Evolutionary conservation across 2,113 vertebrate species (phyloP).

Genomic region (Dicrurus megarhynchus): DNA sequence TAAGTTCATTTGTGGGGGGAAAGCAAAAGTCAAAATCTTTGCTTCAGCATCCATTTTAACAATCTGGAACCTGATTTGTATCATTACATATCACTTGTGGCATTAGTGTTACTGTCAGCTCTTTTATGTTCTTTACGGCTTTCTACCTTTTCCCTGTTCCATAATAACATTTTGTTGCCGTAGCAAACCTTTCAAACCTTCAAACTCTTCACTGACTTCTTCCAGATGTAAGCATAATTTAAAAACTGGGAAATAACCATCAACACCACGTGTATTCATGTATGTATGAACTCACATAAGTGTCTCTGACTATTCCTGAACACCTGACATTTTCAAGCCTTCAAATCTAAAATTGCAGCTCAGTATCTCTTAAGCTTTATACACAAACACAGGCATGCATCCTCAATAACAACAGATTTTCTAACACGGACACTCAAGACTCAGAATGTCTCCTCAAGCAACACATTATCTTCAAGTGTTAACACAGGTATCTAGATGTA

Average conservation of each 20-base stretch:
- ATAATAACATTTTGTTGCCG: not conserved
- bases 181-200: not conserved
- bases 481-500: not conserved
- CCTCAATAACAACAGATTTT: not conserved
- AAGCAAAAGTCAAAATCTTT: not conserved
- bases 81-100: not conserved
- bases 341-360: not conserved
- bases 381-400: not conserved
- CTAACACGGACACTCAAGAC: not conserved
- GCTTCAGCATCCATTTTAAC: not conserved
- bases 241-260: not conserved
- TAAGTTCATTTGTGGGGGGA: not conserved
- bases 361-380: not conserved
- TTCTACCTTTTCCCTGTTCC: not conserved
- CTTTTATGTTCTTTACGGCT: not conserved
- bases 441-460: not conserved
- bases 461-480: not conserved
- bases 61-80: not conserved
- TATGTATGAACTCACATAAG: not conserved
- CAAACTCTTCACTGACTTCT: not conserved
- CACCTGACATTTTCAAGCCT: not conserved
- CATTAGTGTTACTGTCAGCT: not conserved
- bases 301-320: not conserved
- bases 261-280: not conserved
- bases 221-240: not conserved